Evolutionary conservation across 2,113 vertebrate species (phyloP), one percentile per base, ranked within the genome.

Genomic region (Anolis carolinensis): DNA sequence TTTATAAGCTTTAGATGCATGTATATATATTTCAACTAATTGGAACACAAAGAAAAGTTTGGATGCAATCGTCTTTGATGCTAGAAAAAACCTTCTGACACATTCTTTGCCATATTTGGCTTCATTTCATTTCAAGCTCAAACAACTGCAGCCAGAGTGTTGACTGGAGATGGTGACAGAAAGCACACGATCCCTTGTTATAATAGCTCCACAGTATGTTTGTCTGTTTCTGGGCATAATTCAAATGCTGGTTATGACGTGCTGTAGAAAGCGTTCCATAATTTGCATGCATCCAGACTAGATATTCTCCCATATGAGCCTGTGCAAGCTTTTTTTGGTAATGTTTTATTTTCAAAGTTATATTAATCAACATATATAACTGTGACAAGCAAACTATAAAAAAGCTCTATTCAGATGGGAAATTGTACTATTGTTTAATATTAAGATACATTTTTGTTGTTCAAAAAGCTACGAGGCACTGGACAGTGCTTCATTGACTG

Each of bases 1-100:
- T 89, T 50, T 52, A 89, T 89, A 93, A 93, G 85, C 63, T 75
- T 79, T 88, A 93, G 91, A 90, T 90, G n/a, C 86, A 92, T 91
- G n/a, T 86, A 92, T 91, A 86, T 90, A 52, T 83, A 87, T 89
- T 63, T 80, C 10, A 80, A 11, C 50, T 93, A 93, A 93, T 84
- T 92, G 88, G 76, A 83, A 62, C 79, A 83, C 87, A 90, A 84
- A 48, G 88, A 86, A 79, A n/a, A 34, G 59, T 92, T 39, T 77
- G 67, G 76, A 21, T 79, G 73, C 85, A 86, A 48, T 48, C 8
- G n/a, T n/a, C 78, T 81, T 81, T 74, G 55, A 44, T 39, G 5
- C 8, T 32, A 48, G 4, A 25, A 63, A 59, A 5, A 27, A 30
- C 23, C 34, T 9, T 11, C 34, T 63, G 67, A 39, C n/a, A 84